A percentile compares a stretch with the other conserved stretches of the same genome.
Conservation (phyloP, 1,140 invertebrate species). For the Macrosteles quadrilineatus region DNA sequence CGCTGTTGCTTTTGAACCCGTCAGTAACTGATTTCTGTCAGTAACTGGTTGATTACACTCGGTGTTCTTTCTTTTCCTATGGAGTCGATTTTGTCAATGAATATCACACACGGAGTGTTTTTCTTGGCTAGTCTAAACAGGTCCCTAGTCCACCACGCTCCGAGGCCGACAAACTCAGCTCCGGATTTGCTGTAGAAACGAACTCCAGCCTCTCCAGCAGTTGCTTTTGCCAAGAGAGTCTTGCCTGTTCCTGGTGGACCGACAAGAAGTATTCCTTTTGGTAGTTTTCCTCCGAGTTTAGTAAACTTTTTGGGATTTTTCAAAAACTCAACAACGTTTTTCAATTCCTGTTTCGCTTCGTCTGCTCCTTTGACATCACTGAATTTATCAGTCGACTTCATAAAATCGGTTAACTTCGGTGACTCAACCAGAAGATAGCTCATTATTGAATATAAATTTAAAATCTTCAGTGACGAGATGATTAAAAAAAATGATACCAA, state of each 20-base stretch:
- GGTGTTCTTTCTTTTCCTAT: conserved; percentile 94
- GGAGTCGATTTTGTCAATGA: conserved; percentile 99
- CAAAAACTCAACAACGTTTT: conserved; percentile 94
- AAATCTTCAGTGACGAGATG: neutral
- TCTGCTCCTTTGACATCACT: conserved; percentile 15
- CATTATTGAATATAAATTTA: neutral
- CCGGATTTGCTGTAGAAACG: conserved; percentile 96
- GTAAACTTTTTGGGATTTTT: conserved; percentile 94
- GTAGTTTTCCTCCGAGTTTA: conserved; percentile 62
- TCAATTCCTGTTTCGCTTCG: conserved; percentile 91
- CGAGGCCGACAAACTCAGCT: conserved; percentile 96
- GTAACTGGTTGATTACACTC: conserved; percentile 92
- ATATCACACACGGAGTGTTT: conserved; percentile 92
- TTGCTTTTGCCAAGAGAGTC: conserved; percentile 91
- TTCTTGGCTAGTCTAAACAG: conserved; percentile 86
- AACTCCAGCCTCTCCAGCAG: conserved; percentile 97
- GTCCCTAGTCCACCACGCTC: conserved; percentile 88
- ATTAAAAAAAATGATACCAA: neutral
- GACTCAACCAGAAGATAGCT: neutral
- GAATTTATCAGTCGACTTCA: conserved; percentile 1
- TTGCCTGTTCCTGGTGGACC: conserved; percentile 96
- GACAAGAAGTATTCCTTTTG: conserved; percentile 89
- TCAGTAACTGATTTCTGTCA: conserved; percentile 99
- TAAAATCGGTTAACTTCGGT: neutral
- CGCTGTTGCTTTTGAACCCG: conserved; percentile 57